Percentiles rank a stretch among this genome's conserved stretches.
phyloP scores from a whole-genome alignment of 2,888 invertebrate genomes.

The Cerastis leucographa region DNA sequence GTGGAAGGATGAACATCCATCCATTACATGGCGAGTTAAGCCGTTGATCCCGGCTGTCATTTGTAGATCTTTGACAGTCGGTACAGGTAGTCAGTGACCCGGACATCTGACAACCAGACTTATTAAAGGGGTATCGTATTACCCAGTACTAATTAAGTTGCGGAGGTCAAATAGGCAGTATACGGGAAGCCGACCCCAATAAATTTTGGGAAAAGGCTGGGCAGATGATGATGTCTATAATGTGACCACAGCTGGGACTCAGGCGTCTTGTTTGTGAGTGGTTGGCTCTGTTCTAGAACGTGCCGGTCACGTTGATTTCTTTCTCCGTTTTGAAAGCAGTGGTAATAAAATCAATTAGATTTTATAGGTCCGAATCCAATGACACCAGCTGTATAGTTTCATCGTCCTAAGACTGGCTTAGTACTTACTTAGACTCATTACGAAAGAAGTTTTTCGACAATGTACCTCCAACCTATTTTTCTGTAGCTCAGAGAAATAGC shows the following conservation, averaged over 20 bases:
- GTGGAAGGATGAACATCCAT: no score
- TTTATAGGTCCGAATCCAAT: background rate
- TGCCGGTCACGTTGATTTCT: background rate
- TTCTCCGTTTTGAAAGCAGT: background rate
- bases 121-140: no score
- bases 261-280: background rate
- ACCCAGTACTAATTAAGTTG: no score
- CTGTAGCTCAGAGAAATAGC: background rate
- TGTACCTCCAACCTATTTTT: background rate
- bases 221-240: no score
- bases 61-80: no score
- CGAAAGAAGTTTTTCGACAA: background rate
- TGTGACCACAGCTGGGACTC: background rate
- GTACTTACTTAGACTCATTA: background rate
- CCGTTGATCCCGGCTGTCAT: no score
- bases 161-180: no score
- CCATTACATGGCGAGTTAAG: no score
- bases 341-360: background rate
- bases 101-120: no score
- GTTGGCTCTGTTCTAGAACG: background rate
- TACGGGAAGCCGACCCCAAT: no score
- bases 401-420: background rate
- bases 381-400: background rate
- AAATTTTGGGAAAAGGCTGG: no score
- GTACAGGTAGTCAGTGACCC: no score